Percentiles rank a stretch among this genome's conserved stretches.
Conservation (phyloP, 2,888 invertebrate genomes). For the Physocephala rufipes region DNA sequence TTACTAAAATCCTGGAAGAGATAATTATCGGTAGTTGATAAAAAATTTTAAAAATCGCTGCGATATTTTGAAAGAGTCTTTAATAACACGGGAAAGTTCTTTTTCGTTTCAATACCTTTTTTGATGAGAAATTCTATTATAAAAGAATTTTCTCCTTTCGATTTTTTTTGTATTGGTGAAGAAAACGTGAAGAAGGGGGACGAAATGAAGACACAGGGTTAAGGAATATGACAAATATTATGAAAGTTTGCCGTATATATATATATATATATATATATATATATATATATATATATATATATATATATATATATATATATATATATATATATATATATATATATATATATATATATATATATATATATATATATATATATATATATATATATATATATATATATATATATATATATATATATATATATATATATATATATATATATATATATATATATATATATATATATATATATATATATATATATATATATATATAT, state of each 20-base stretch:
- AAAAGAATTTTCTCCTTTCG: no score
- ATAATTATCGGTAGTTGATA: no score
- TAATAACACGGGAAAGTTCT: no score
- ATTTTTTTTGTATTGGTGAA: no score
- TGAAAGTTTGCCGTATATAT: neutral
- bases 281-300: slow-evolving; percentile 1
- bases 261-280: neutral
- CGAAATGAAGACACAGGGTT: neutral
- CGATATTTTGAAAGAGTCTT: no score
- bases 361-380: slow-evolving; percentile 1
- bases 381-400: slow-evolving; percentile 1
- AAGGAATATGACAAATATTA: neutral
- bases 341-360: slow-evolving; percentile 1
- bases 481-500: slow-evolving; percentile 1
- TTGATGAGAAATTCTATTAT: no score
- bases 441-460: slow-evolving; percentile 1
- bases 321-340: slow-evolving; percentile 1
- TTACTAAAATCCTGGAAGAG: no score
- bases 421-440: slow-evolving; percentile 1
- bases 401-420: slow-evolving; percentile 1
- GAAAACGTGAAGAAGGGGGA: no score
- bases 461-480: slow-evolving; percentile 1
- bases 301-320: slow-evolving; percentile 1
- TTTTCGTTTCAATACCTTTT: no score
- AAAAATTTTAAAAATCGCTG: no score